phyloP scores from a whole-genome alignment of 1,140 invertebrate species.

The Aricia agestis region DNA sequence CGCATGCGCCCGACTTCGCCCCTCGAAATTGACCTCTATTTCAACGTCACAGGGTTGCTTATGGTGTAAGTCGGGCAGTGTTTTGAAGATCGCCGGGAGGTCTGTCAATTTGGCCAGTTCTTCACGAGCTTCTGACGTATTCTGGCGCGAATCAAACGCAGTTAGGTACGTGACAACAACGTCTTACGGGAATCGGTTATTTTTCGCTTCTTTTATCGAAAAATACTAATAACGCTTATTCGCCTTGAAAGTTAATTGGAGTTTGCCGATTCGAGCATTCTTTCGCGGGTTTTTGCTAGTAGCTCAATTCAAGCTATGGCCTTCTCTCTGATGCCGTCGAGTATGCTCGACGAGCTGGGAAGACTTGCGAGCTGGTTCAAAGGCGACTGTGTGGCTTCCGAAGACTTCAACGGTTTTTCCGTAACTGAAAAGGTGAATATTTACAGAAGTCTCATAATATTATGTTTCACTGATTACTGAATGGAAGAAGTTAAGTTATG shows the following conservation, averaged over 20 bases:
- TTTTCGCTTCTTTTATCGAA: no score
- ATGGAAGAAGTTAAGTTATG: no score
- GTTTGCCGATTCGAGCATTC: background rate
- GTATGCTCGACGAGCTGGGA: constrained; percentile 64
- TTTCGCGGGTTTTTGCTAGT: background rate
- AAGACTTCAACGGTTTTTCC: constrained; percentile 59
- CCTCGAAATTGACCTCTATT: constrained; percentile 33
- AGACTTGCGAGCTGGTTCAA: constrained; percentile 64
- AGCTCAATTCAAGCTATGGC: constrained; percentile 38
- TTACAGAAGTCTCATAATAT: no score
- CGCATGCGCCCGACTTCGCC: constrained; percentile 40
- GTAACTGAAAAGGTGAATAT: constrained; percentile 65
- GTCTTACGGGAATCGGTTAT: no score
- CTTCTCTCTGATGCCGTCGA: constrained; percentile 59
- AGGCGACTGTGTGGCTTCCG: constrained; percentile 58
- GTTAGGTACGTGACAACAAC: no score
- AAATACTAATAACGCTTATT: background rate
- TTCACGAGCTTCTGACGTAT: constrained; percentile 16
- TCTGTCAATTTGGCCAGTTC: constrained; percentile 37
- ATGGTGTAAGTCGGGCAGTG: constrained; percentile 18
- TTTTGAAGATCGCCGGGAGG: constrained; percentile 30
- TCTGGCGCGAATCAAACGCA: background rate
- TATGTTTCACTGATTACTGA: no score
- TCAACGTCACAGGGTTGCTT: constrained; percentile 6
- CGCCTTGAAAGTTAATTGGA: no score